A percentile compares a stretch with the other conserved stretches of the same genome.
phyloP scores from a whole-genome alignment of 2,113 vertebrate species.

The Vulpes lagopus region DNA sequence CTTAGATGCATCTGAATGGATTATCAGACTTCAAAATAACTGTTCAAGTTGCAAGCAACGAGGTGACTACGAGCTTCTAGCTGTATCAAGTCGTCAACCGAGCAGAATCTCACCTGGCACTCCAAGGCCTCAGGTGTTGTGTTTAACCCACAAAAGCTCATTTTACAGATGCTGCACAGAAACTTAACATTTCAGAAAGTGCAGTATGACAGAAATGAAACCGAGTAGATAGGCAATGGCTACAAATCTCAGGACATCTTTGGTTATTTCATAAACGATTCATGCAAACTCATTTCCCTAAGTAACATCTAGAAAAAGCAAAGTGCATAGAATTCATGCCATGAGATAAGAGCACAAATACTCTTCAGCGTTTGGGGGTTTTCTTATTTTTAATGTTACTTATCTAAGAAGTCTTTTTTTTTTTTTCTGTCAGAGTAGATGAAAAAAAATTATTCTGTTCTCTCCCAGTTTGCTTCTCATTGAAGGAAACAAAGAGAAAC shows the following conservation, averaged over 20 bases:
- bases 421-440: neutral
- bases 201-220: neutral
- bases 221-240: neutral
- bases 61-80: neutral
- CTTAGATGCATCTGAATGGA: neutral
- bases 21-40: neutral
- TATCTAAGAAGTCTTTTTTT: neutral
- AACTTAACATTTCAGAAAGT: neutral
- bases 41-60: neutral
- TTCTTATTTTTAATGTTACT: neutral
- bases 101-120: neutral
- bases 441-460: slow-evolving; percentile 12
- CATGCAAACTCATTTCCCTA: neutral
- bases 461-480: slow-evolving; percentile 8
- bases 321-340: neutral
- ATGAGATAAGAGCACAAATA: neutral
- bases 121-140: neutral
- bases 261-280: neutral
- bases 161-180: neutral
- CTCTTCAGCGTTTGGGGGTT: neutral
- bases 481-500: slow-evolving; percentile 39
- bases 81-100: neutral
- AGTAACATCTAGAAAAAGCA: neutral
- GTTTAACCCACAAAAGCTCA: neutral
- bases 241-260: slow-evolving; percentile 35